Evolutionary conservation across 2,113 vertebrate species (phyloP), one percentile per base, ranked within the genome.

Genomic region (Perca schrenkii): DNA sequence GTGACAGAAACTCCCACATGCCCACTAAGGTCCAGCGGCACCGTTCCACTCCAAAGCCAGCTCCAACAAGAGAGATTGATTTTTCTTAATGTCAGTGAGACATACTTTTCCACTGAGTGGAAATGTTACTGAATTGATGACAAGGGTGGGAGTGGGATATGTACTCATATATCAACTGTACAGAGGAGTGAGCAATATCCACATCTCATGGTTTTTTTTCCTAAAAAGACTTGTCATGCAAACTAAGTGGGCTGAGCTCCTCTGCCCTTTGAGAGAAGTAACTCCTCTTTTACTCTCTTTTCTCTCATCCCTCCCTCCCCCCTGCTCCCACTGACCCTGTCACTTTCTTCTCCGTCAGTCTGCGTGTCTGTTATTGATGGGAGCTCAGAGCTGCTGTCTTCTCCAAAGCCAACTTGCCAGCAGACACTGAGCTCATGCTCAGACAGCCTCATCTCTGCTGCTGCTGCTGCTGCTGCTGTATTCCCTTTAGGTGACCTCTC

Each of bases 71-170:
- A 65, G 40, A 58, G 56, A 92, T 93, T 74, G 91, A 94, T 93
- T 94, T 92, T 90, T 87, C 84, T 91, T 93, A 91, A 93, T 94
- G 90, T 91, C 91, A 93, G 78, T 49, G 56, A 77, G 80, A 77
- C 25, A 58, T 70, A 79, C 84, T 62, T 75, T 77, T 83, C 76
- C 78, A 69, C 87, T 2, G 85, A 82, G 77, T 82, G 77, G 69
- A 89, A 94, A 93, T 90, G 87, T 82, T 80, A 83, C 78, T 50
- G 88, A 83, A 86, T 84, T 91, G 88, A 87, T 67, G 77, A 74
- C 11, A 46, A 69, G 46, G 66, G 85, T 58, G 53, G 64, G 8
- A 50, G 63, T 80, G 70, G 71, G 82, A 77, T 76, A 80, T 73
- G 70, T n/a, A 19, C 61, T 73, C 22, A 13, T 78, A 83, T 74